These are phyloP conservation scores for Drepana arcuata DNA, from an alignment of 1,140 invertebrate genomes.

Conservation along the genomic window DNA sequence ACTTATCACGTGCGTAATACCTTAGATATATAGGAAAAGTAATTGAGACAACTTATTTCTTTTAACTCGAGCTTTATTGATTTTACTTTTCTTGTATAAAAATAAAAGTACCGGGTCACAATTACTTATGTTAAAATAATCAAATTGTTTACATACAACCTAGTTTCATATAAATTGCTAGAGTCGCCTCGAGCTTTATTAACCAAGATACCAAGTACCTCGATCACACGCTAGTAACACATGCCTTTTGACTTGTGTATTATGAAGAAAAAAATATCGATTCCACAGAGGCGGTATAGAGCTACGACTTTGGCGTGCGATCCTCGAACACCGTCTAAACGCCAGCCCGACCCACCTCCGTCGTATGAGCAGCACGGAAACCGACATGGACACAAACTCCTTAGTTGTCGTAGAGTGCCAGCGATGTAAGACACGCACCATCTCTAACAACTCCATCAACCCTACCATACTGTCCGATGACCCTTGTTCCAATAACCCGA, in stretches of 20 bases:
- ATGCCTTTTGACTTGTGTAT: background rate
- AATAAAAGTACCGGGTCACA: too few relatives aligned
- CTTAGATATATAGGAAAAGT: too few relatives aligned
- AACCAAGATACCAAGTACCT: too few relatives aligned
- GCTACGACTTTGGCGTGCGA: slow-evolving; percentile 71
- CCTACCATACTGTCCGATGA: too few relatives aligned
- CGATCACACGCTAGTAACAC: background rate
- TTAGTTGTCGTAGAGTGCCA: slow-evolving; percentile 62
- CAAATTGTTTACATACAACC: too few relatives aligned
- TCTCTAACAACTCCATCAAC: slow-evolving; percentile 28
- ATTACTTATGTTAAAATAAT: too few relatives aligned
- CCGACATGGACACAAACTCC: slow-evolving; percentile 58
- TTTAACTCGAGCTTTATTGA: too few relatives aligned
- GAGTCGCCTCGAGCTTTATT: too few relatives aligned
- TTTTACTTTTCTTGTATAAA: background rate
- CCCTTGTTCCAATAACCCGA: slow-evolving; percentile 53
- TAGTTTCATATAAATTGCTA: too few relatives aligned
- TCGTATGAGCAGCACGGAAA: slow-evolving; percentile 54
- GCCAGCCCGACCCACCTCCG: slow-evolving; percentile 19
- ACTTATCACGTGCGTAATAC: too few relatives aligned
- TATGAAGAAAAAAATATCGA: background rate
- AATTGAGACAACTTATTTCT: too few relatives aligned
- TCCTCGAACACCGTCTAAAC: slow-evolving; percentile 62
- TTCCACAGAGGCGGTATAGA: slow-evolving; percentile 59
- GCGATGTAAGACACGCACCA: slow-evolving; percentile 34